Percentiles rank a stretch among this genome's conserved stretches.
Conservation (phyloP, 2,113 vertebrate species). For the Macroglossus sobrinus region DNA sequence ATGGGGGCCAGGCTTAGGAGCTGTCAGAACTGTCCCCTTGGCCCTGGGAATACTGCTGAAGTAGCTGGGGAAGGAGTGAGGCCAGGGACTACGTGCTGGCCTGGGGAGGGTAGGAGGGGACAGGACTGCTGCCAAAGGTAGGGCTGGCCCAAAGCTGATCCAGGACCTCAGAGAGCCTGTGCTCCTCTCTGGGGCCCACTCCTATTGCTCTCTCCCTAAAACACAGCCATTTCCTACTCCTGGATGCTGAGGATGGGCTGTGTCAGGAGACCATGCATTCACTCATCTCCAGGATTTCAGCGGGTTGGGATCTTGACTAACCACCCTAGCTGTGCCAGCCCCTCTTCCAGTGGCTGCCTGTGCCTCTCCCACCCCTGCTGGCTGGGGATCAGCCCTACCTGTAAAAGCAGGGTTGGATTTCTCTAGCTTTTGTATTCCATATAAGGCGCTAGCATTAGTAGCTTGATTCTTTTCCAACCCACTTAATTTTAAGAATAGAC, state of each 20-base stretch:
- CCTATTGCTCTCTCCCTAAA: background rate
- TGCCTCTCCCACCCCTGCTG: background rate
- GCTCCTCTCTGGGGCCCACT: background rate
- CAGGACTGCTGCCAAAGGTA: background rate
- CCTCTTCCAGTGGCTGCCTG: background rate
- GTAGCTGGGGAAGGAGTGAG: background rate
- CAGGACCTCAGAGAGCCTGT: background rate
- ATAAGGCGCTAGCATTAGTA: constrained; percentile 68
- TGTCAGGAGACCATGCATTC: background rate
- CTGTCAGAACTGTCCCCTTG: background rate
- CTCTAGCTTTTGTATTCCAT: constrained; percentile 37
- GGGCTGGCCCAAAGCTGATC: background rate
- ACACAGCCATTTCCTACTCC: background rate
- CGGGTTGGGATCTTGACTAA: background rate
- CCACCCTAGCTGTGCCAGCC: no score
- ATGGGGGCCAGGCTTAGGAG: background rate
- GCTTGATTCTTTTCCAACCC: constrained; percentile 71
- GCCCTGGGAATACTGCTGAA: background rate
- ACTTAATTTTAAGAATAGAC: constrained; percentile 82
- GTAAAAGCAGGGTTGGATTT: background rate
- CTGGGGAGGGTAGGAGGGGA: background rate
- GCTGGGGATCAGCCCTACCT: background rate
- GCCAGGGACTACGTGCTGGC: background rate
- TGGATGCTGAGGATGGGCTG: background rate
- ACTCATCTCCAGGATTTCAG: background rate